These are phyloP conservation scores for Rhysida immarginata DNA, from an alignment of 1,140 invertebrate genomes.

Conservation along the genomic window DNA sequence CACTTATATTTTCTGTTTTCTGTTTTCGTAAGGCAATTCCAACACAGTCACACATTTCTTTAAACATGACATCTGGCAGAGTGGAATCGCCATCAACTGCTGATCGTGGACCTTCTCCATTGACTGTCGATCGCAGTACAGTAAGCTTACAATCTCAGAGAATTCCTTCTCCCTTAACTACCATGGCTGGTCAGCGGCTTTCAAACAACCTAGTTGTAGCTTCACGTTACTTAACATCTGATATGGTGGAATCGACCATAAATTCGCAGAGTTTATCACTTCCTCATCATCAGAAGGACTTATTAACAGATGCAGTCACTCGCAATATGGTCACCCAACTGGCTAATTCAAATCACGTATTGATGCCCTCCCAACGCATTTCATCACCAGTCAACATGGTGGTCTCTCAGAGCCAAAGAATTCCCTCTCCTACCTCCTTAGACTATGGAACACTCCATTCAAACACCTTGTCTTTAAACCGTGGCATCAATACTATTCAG, in stretches of 20 bases:
- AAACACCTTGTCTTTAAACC: neutral
- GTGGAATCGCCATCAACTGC: neutral
- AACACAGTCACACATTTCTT: neutral
- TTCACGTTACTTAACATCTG: slow-evolving; percentile 1
- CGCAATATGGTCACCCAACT: slow-evolving; percentile 1
- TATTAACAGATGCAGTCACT: neutral
- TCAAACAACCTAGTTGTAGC: neutral
- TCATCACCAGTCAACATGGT: slow-evolving; percentile 4
- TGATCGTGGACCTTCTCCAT: neutral
- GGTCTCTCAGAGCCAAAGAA: slow-evolving; percentile 2
- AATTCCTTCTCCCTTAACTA: neutral
- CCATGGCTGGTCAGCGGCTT: neutral
- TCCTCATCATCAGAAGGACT: neutral
- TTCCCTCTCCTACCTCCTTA: slow-evolving; percentile 1
- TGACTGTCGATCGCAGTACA: neutral
- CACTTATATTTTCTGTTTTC: neutral
- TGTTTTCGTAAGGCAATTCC: neutral
- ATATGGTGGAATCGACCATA: slow-evolving; percentile 4
- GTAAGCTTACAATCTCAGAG: neutral
- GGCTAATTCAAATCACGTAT: neutral
- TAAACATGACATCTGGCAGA: neutral
- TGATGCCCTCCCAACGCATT: neutral
- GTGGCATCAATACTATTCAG: neutral
- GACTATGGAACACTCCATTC: neutral
- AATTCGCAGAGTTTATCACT: neutral